Evolutionary conservation across 2,797 vertebrate species (phyloP), one percentile per base, ranked within the genome.

Genomic region (Oryzias dopingdopingensis): DNA sequence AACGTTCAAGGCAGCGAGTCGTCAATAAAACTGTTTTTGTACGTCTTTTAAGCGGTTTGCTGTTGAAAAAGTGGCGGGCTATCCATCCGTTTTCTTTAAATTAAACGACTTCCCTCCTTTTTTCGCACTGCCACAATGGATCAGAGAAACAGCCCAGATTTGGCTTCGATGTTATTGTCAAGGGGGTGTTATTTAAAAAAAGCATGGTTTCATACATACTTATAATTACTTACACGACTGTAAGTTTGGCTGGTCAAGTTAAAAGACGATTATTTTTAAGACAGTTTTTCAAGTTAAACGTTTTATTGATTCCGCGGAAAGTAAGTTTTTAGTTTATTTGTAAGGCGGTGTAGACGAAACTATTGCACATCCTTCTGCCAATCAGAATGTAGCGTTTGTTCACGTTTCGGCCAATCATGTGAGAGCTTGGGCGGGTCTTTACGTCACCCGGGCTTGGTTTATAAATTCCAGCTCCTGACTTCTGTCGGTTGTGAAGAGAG

Each of bases 381-480:
- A 85, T 82, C 64, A 68, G 2, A 43, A 56, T 24, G 24, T 4
- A 15, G 14, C 15, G 5, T 0, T 2, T 2, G n/a, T 32, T 42
- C 55, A 6, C 1, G 2, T 57, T 4, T 43, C 1, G 45, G 54
- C 84, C 78, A 85, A 81, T 86, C 65, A 0, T 0, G 7, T 16
- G 4, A 0, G 3, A 14, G 4, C 0, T 1, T 2, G 26, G 84
- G 82, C 59, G 70, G 79, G 60, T 5, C 54, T 49, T 0, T 1
- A 0, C 7, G 2, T 1, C 5, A 1, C 13, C 15, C 40, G 18
- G 2, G 8, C 17, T 52, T 1, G 23, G 14, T 0, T 4, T 88
- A 88, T 89, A 89, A 84, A 83, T 78, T 42, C 1, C 51, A 0
- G 37, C 60, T 23, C 32, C 55, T 5, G 4, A 23, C 0, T 0